Base-by-base conservation (phyloP, 2,113 vertebrate genomes). In the Myotis brandtii region DNA sequence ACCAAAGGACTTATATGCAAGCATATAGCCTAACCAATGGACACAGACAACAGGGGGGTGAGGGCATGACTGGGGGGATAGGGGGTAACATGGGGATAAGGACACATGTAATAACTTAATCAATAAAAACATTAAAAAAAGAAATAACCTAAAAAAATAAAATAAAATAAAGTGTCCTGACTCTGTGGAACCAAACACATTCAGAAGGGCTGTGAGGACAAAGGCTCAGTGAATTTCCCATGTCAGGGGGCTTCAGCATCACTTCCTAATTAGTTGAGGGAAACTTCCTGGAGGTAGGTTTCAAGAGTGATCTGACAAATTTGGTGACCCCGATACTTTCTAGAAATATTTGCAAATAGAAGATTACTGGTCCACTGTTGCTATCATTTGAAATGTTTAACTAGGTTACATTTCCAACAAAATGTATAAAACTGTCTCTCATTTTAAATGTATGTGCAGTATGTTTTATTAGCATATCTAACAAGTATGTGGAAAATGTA, bases 401-500 rank as follows among this genome's bases (percentile, higher is more conserved):
- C 73, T 46, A 81, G 18, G 56, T 64, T 95, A 30, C 64, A 93
- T 84, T 96, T 96, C 59, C 6, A 91, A 69, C 25, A 70, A 76
- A 66, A 91, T 84, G 11, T 40, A 86, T 93, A 82, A 95, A 98
- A 54, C 70, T 82, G 59, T 59, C 91, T 94, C n/a, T 85, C 95
- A 86, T 86, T 96, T 97, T 67, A 96, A 95, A 54, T 72, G 27
- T 48, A 40, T n/a, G 46, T 95, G 82, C 56, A 93, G 76, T 46
- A 70, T 6, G 8, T 84, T 97, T 96, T 83, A 94, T 69, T 96
- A 93, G 18, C 79, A 4, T 96, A 96, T 86, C 70, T 96, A 52
- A 73, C 85, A 95, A 97, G 89, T 89, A 93, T 50, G 21, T 66
- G 95, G 91, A 92, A 97, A 97, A 95, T 73, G 3, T 91, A 96